Evolutionary conservation across 2,888 invertebrate genomes (phyloP).

Genomic region (Linhomoeus sp.): DNA sequence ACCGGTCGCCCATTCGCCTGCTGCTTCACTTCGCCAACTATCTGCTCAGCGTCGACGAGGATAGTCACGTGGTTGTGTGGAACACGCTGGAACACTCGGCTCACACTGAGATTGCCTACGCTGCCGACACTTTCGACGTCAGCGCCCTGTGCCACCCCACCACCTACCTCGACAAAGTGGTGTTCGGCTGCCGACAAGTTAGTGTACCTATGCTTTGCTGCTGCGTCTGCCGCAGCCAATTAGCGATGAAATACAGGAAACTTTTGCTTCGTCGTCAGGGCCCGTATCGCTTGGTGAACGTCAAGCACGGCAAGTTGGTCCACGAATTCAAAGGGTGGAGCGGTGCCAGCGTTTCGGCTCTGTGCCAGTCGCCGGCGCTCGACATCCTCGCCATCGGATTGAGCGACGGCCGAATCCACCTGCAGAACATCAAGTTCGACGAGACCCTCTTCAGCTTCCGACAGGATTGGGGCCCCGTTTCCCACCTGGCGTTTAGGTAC

Average conservation of each 20-base stretch:
- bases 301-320: slow-evolving; percentile 52
- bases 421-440: slow-evolving; percentile 71
- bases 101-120: slow-evolving; percentile 16
- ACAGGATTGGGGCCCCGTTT: slow-evolving; percentile 74
- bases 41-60: slow-evolving; percentile 60
- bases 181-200: slow-evolving; percentile 50
- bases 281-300: slow-evolving; percentile 57
- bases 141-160: slow-evolving; percentile 69
- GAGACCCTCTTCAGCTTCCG: slow-evolving; percentile 55
- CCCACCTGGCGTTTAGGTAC: slow-evolving; percentile 18
- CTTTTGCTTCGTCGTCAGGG: slow-evolving; percentile 47
- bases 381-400: too few species aligned
- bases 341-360: too few species aligned
- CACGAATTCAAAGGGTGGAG: slow-evolving; percentile 1
- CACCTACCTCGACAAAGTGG: slow-evolving; percentile 78
- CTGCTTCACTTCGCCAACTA: slow-evolving; percentile 67
- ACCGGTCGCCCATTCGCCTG: slow-evolving; percentile 48
- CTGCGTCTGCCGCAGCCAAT: too few species aligned
- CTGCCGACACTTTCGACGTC: slow-evolving; percentile 48
- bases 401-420: slow-evolving; percentile 50
- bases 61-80: slow-evolving; percentile 52
- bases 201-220: too few species aligned
- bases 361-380: too few species aligned
- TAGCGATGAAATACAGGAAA: slow-evolving; percentile 23
- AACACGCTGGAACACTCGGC: slow-evolving; percentile 52